Evolutionary conservation across 2,113 vertebrate species (phyloP).

Genomic region (Nettapus auritus): DNA sequence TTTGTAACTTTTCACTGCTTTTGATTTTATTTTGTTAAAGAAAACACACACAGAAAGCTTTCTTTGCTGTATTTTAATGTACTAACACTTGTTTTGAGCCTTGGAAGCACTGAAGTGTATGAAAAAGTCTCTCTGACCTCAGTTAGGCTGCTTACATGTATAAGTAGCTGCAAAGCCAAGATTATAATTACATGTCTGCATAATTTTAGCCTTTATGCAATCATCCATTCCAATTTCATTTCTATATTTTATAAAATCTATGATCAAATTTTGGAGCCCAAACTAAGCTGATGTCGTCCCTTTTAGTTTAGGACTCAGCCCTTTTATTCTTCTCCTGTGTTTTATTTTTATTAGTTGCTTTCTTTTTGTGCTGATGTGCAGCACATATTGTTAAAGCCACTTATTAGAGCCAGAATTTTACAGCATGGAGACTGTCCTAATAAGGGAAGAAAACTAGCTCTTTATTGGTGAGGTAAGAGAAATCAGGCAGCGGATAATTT

Average conservation of each 20-base stretch:
- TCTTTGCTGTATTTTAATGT: background rate
- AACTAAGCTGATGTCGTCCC: slow-evolving; percentile 36
- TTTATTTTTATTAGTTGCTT: slow-evolving; percentile 46
- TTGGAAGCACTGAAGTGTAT: background rate
- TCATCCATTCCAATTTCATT: background rate
- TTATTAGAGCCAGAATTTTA: slow-evolving; percentile 42
- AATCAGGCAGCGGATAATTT: slow-evolving; percentile 57
- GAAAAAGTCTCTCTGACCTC: background rate
- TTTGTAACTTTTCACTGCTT: background rate
- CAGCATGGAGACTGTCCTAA: slow-evolving; percentile 73
- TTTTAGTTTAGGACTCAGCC: slow-evolving; percentile 62
- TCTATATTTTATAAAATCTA: slow-evolving; percentile 49
- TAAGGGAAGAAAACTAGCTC: slow-evolving; percentile 70
- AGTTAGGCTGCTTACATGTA: background rate
- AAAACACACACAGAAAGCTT: background rate
- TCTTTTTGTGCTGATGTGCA: slow-evolving; percentile 74
- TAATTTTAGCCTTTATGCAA: slow-evolving; percentile 3
- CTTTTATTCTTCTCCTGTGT: slow-evolving; percentile 52
- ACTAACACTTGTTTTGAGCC: background rate
- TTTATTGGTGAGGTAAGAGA: slow-evolving; percentile 73
- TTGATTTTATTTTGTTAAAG: background rate
- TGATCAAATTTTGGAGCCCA: slow-evolving; percentile 54
- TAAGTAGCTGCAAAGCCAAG: background rate
- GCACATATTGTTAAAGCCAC: slow-evolving; percentile 66
- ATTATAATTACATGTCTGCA: slow-evolving; percentile 25